phyloP scores from a whole-genome alignment of 2,888 invertebrate species.

The Malthinus flaveolus region DNA sequence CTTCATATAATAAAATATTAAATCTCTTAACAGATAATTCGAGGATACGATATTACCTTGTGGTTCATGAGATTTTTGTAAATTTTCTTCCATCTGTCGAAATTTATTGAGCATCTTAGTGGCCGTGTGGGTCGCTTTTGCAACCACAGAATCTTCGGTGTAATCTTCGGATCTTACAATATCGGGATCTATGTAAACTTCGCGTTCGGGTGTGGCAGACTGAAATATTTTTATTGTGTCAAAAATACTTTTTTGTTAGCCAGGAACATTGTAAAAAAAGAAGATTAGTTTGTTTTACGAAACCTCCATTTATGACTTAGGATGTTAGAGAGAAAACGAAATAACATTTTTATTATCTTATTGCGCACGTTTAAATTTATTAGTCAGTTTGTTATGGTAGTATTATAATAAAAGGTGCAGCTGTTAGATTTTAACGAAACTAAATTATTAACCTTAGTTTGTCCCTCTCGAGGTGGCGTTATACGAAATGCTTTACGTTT shows the following conservation, averaged over 20 bases:
- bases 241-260: no score
- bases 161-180: conserved; percentile 67
- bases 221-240: conserved; percentile 35
- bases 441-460: conserved; percentile 60
- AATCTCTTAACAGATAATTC: neutral
- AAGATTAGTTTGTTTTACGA: no score
- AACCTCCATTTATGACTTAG: no score
- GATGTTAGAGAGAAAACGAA: no score
- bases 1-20: conserved; percentile 26
- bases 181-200: conserved; percentile 72
- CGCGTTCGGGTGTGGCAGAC: conserved; percentile 71
- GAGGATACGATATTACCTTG: conserved; percentile 39
- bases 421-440: neutral
- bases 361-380: neutral
- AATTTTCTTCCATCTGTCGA: conserved; percentile 82
- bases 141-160: conserved; percentile 57
- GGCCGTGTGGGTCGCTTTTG: conserved; percentile 71
- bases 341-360: no score
- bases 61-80: conserved; percentile 56
- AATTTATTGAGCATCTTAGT: conserved; percentile 87
- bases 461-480: conserved; percentile 84
- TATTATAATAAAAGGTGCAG: neutral
- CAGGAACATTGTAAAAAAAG: no score
- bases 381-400: neutral
- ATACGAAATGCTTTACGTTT: conserved; percentile 78